These are phyloP conservation scores for Cryptocephalus primarius DNA, from an alignment of 2,888 invertebrate genomes.

Conservation along the genomic window DNA sequence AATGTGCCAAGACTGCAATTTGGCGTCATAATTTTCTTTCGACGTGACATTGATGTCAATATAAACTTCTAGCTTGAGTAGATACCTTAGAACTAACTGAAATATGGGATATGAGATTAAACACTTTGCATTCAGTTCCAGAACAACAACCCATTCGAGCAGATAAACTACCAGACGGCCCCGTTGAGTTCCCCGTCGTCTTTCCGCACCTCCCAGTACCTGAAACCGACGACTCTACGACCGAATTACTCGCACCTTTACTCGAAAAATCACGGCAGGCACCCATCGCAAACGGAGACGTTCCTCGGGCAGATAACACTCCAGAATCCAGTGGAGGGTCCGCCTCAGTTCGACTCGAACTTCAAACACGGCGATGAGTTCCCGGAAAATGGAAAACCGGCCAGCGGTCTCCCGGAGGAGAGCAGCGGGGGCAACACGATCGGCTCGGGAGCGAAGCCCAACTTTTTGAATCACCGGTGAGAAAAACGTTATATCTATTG, in stretches of 20 bases:
- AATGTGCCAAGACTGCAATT: too few species aligned
- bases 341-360: conserved; percentile 21
- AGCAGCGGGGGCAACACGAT: conserved; percentile 11
- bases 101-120: too few species aligned
- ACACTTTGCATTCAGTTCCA: too few species aligned
- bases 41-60: too few species aligned
- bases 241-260: conserved; percentile 46
- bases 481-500: not conserved
- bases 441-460: conserved; percentile 7
- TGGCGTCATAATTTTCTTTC: too few species aligned
- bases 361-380: conserved; percentile 10
- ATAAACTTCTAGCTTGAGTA: too few species aligned
- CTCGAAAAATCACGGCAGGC: conserved; percentile 45
- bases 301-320: conserved; percentile 52
- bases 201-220: conserved; percentile 20
- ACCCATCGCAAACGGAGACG: conserved; percentile 50
- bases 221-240: conserved; percentile 36
- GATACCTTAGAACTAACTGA: too few species aligned
- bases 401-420: conserved; percentile 9
- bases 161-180: conserved; percentile 4
- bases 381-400: conserved; percentile 11
- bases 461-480: conserved; percentile 25
- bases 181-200: conserved; percentile 3
- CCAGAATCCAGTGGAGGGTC: conserved; percentile 47
- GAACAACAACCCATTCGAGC: conserved; percentile 1